Evolutionary conservation across 1,140 invertebrate genomes (phyloP).

Genomic region (Lucilia sericata): DNA sequence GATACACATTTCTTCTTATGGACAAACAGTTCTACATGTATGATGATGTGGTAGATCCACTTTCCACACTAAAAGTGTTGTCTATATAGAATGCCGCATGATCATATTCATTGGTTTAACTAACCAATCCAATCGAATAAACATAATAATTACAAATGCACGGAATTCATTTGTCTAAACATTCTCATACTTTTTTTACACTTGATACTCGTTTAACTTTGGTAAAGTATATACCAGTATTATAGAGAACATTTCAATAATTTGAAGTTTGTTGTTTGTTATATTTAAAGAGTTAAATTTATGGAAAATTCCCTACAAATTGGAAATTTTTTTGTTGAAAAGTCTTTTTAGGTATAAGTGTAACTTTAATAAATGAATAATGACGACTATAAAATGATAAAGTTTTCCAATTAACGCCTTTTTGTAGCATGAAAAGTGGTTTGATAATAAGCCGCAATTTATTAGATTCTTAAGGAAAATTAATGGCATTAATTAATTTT

Average conservation of each 20-base stretch:
- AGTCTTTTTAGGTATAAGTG: no score
- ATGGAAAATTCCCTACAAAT: no score
- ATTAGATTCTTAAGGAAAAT: background rate
- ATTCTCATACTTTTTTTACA: background rate
- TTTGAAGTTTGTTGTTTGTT: no score
- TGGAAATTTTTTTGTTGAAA: no score
- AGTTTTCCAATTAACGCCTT: constrained; percentile 42
- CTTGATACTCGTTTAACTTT: background rate
- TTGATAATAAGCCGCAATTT: constrained; percentile 36
- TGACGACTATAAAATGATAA: constrained; percentile 24
- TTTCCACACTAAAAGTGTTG: background rate
- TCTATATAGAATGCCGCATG: constrained; percentile 10
- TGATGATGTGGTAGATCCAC: background rate
- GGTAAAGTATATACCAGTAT: background rate
- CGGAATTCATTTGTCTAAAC: background rate
- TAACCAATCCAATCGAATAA: constrained; percentile 9
- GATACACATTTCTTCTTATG: background rate
- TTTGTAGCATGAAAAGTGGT: constrained; percentile 10
- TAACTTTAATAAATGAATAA: constrained; percentile 16
- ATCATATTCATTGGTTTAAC: constrained; percentile 19
- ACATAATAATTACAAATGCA: constrained; percentile 27
- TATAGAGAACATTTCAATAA: background rate
- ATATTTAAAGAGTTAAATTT: no score
- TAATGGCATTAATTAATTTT: background rate
- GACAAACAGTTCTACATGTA: background rate